phyloP scores from a whole-genome alignment of 2,113 vertebrate species.

The Tachuris rubrigastra region DNA sequence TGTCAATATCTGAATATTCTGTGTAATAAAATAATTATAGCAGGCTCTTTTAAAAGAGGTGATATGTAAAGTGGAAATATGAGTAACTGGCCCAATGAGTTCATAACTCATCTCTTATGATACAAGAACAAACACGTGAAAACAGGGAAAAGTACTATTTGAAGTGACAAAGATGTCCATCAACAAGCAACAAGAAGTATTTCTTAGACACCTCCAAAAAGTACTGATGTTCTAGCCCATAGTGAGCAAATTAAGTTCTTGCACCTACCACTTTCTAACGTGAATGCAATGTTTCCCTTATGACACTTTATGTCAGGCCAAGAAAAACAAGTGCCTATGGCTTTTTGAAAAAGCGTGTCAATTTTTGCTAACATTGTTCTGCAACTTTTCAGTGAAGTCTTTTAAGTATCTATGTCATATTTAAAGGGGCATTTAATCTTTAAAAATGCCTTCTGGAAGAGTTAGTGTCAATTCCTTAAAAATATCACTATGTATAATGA shows the following conservation, averaged over 20 bases:
- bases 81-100: neutral
- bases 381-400: neutral
- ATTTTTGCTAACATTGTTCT: neutral
- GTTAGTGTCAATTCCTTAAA: neutral
- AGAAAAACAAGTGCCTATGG: neutral
- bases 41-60: neutral
- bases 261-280: neutral
- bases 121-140: neutral
- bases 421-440: neutral
- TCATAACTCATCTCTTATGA: neutral
- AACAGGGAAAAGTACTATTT: neutral
- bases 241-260: neutral
- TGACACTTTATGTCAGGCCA: neutral
- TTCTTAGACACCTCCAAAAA: neutral
- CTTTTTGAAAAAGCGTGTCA: neutral
- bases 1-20: neutral
- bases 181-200: neutral
- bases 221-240: neutral
- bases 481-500: fast-evolving
- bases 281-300: neutral
- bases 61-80: neutral
- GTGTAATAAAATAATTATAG: neutral
- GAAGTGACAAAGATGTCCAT: neutral
- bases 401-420: neutral
- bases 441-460: neutral